Evolutionary conservation across 2,888 invertebrate species (phyloP).

Genomic region (Tetheella fluctuosa): DNA sequence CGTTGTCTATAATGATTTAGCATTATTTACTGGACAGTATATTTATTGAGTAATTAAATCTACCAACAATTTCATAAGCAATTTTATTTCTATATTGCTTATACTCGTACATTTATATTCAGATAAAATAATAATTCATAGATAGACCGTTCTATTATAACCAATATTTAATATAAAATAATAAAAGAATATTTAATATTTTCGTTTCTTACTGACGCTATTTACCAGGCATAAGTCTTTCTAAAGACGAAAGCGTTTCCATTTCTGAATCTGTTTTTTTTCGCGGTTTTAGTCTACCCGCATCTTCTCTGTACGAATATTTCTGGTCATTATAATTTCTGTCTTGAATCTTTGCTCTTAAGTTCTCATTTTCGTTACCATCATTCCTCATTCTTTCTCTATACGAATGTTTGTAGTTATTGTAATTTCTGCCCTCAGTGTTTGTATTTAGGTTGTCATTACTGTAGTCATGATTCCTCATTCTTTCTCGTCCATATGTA

Average conservation of each 20-base stretch:
- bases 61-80: too few species aligned
- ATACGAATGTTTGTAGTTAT: not conserved
- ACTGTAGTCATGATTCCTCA: not conserved
- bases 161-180: too few species aligned
- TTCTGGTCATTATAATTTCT: not conserved
- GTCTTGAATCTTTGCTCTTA: not conserved
- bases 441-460: too few species aligned
- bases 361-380: not conserved
- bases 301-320: not conserved
- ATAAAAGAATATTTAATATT: too few species aligned
- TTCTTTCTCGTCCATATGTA: too few species aligned
- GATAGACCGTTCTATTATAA: too few species aligned
- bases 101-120: too few species aligned
- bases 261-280: not conserved
- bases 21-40: too few species aligned
- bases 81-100: too few species aligned
- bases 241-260: not conserved
- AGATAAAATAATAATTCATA: too few species aligned
- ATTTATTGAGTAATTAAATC: too few species aligned
- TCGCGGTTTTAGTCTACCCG: not conserved
- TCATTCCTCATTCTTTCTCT: not conserved
- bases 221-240: not conserved
- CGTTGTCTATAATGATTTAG: not conserved
- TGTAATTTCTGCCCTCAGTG: not conserved
- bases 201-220: too few species aligned